A percentile compares a stretch with the other conserved stretches of the same genome.
Evolutionary conservation across 1,140 invertebrate genomes (phyloP).

Genomic region (Drosophila bifasciata): DNA sequence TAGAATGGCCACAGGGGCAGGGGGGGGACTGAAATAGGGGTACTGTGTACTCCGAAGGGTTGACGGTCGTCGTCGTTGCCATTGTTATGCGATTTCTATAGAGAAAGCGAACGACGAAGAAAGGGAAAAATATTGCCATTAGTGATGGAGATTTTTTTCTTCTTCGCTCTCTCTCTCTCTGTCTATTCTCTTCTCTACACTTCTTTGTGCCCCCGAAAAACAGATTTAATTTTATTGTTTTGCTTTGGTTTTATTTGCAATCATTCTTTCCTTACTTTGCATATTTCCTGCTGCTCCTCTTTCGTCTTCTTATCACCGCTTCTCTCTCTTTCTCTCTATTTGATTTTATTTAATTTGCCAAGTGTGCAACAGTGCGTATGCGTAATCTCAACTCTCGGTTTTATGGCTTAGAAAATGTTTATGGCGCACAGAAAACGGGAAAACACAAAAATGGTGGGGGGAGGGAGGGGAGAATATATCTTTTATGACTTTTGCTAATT

Average conservation of each 20-base stretch:
- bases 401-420: constrained; percentile 77
- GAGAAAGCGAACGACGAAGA: constrained; percentile 26
- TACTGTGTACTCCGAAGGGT: constrained; percentile 44
- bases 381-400: constrained; percentile 67
- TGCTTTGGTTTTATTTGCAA: constrained; percentile 65
- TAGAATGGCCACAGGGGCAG: neutral
- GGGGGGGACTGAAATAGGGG: neutral
- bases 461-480: no score
- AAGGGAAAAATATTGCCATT: constrained; percentile 62
- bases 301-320: constrained; percentile 15
- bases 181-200: neutral
- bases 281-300: constrained; percentile 34
- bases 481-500: constrained; percentile 45
- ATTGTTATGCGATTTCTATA: constrained; percentile 76
- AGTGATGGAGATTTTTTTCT: constrained; percentile 37
- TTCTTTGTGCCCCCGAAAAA: constrained; percentile 34
- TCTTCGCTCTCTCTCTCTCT: neutral
- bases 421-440: constrained; percentile 16
- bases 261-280: constrained; percentile 57
- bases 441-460: no score
- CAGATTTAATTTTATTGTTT: constrained; percentile 83
- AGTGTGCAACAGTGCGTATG: constrained; percentile 79
- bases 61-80: constrained; percentile 36
- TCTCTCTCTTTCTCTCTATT: constrained; percentile 6
- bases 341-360: constrained; percentile 63